Percentiles rank a stretch among this genome's conserved stretches.
These are phyloP conservation scores for Tinamus guttatus DNA, from an alignment of 2,113 vertebrate genomes.

Conservation along the genomic window DNA sequence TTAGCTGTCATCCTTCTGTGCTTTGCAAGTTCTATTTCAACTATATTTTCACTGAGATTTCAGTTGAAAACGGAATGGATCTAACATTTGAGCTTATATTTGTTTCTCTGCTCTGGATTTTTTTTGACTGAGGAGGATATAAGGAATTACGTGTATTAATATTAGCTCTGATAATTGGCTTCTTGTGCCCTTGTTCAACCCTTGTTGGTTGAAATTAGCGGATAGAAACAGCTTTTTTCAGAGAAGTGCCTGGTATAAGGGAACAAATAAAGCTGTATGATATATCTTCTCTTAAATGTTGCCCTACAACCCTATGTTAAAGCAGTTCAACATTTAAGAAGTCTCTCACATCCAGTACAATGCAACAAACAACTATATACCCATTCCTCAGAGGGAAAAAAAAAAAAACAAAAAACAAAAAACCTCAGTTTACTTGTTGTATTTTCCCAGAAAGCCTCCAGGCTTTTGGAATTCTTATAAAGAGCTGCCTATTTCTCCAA, in stretches of 20 bases:
- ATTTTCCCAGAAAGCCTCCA: not conserved
- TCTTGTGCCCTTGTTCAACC: not conserved
- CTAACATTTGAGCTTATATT: not conserved
- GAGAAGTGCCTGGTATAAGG: not conserved
- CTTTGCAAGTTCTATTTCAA: not conserved
- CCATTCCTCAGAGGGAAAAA: too few species aligned
- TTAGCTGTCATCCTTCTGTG: not conserved
- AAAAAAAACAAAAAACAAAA: too few species aligned
- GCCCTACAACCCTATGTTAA: not conserved
- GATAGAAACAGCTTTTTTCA: not conserved
- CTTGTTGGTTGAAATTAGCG: not conserved
- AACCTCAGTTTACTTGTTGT: not conserved
- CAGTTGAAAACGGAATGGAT: not conserved
- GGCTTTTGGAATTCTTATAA: too few species aligned
- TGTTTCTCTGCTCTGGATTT: not conserved
- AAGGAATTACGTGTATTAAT: not conserved
- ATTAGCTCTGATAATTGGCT: not conserved
- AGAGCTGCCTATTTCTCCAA: too few species aligned
- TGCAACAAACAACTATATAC: not conserved
- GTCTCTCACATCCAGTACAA: not conserved
- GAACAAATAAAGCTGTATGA: not conserved
- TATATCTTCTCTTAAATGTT: not conserved
- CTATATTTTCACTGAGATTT: not conserved
- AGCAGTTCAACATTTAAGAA: not conserved
- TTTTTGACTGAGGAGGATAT: not conserved